Evolutionary conservation across 2,888 invertebrate species (phyloP).

Genomic region (Protophormia terraenovae): DNA sequence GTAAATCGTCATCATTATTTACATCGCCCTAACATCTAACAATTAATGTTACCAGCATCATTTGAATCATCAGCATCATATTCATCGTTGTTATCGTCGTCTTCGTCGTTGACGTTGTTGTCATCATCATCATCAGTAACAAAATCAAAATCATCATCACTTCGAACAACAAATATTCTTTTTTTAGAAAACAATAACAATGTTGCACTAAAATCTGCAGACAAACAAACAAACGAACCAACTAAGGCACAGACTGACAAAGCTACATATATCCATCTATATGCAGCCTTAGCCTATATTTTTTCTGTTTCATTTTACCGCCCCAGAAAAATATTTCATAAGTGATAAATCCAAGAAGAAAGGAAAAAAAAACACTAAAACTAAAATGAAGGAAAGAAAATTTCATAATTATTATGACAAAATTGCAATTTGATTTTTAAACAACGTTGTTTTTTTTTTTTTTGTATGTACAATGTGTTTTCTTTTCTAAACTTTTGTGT

Average conservation of each 20-base stretch:
- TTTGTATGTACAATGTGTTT: no score
- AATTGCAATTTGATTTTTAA: slow-evolving; percentile 55
- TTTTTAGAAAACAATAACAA: slow-evolving; percentile 47
- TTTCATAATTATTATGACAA: slow-evolving; percentile 45
- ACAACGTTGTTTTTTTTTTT: slow-evolving; percentile 3
- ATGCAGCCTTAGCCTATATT: slow-evolving; percentile 55
- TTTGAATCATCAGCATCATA: not conserved
- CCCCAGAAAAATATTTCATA: slow-evolving; percentile 17
- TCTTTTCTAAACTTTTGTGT: not conserved
- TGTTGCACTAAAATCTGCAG: slow-evolving; percentile 22
- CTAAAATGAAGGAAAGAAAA: not conserved
- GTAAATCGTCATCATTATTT: slow-evolving; percentile 43
- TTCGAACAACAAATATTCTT: slow-evolving; percentile 34
- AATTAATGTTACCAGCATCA: no score
- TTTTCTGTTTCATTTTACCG: not conserved
- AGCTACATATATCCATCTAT: slow-evolving; percentile 8
- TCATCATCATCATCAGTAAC: slow-evolving; percentile 18
- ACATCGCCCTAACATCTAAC: slow-evolving; percentile 29
- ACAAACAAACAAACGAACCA: not conserved
- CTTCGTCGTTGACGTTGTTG: not conserved
- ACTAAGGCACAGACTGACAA: not conserved
- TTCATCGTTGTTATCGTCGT: not conserved
- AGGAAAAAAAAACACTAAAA: not conserved
- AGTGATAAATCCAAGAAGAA: not conserved
- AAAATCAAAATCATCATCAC: slow-evolving; percentile 45